A percentile compares a stretch with the other conserved stretches of the same genome.
Conservation (phyloP, 2,113 vertebrate genomes). For the Passerina amoena region DNA sequence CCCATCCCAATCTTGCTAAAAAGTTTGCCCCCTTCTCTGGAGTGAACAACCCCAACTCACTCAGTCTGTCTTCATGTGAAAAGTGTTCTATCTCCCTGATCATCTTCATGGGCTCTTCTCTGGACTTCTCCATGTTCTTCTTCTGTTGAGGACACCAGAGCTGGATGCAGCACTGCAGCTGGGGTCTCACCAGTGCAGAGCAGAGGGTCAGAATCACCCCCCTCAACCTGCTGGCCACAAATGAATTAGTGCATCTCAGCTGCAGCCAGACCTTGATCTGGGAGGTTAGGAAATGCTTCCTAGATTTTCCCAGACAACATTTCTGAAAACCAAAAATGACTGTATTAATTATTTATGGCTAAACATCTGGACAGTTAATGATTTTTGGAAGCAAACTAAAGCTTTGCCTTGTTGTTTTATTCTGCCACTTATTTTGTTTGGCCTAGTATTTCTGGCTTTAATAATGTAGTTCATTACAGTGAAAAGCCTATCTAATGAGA, state of each 20-base stretch:
- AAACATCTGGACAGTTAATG: not conserved
- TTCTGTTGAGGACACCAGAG: not conserved
- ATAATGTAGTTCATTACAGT: not conserved
- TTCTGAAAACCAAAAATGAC: not conserved
- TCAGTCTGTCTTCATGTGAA: not conserved
- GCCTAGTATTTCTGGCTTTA: not conserved
- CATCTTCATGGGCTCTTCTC: not conserved
- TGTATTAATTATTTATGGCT: not conserved
- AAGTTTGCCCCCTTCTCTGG: not conserved
- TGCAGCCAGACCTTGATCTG: not conserved
- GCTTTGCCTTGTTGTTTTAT: not conserved
- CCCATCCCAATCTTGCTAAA: not conserved
- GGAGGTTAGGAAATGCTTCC: not conserved
- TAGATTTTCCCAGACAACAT: not conserved
- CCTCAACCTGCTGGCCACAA: not conserved
- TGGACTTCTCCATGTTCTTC: not conserved
- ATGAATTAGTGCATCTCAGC: not conserved
- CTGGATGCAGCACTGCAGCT: not conserved
- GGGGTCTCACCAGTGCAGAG: not conserved
- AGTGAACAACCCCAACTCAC: not conserved
- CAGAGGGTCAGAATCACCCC: accelerated
- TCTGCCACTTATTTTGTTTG: not conserved
- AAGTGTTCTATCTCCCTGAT: not conserved
- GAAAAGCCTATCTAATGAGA: not conserved
- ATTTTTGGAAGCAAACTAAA: not conserved